phyloP scores from a whole-genome alignment of 2,113 vertebrate species.

The Procavia capensis region DNA sequence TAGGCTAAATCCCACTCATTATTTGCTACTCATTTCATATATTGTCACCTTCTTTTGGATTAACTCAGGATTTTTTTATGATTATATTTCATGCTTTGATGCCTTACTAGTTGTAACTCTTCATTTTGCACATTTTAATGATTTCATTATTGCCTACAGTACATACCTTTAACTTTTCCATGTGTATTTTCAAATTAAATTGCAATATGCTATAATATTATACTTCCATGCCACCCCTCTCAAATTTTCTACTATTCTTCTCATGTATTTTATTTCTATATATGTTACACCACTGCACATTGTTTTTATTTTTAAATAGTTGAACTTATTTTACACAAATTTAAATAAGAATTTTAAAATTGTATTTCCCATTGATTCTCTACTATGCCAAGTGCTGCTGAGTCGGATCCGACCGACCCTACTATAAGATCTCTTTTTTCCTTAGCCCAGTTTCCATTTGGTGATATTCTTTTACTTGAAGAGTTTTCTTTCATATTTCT shows the following conservation, averaged over 20 bases:
- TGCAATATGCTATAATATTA: too few relatives aligned
- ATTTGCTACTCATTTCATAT: too few relatives aligned
- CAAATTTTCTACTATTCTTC: neutral
- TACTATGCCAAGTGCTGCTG: too few relatives aligned
- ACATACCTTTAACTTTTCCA: neutral
- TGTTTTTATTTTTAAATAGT: neutral
- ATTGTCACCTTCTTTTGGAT: too few relatives aligned
- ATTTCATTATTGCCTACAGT: neutral
- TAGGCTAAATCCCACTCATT: too few relatives aligned
- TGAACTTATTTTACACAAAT: neutral
- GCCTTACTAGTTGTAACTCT: too few relatives aligned
- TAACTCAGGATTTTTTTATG: neutral
- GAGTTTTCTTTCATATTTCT: too few relatives aligned
- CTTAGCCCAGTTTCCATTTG: neutral
- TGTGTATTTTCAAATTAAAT: neutral
- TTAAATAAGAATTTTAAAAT: neutral
- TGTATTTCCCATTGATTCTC: neutral
- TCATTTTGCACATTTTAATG: neutral
- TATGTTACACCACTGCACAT: neutral
- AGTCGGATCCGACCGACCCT: too few relatives aligned
- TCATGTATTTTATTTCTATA: neutral
- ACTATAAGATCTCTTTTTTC: neutral
- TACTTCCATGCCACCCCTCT: too few relatives aligned
- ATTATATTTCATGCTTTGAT: neutral
- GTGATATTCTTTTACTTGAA: neutral